phyloP scores from a whole-genome alignment of 2,888 invertebrate genomes.

The Boloria selene region DNA sequence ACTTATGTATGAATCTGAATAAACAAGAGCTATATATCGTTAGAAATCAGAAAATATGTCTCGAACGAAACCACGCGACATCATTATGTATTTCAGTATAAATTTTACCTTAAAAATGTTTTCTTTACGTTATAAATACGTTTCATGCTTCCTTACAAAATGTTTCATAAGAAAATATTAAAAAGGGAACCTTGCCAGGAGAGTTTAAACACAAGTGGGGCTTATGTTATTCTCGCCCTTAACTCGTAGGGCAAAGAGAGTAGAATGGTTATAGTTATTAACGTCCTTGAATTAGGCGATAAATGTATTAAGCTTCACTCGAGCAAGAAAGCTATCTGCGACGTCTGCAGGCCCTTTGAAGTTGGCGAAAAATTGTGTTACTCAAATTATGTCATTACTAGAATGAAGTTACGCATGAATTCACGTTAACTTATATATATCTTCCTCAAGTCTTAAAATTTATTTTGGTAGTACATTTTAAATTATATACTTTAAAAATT shows the following conservation, averaged over 20 bases:
- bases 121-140: constrained; percentile 18
- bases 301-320: constrained; percentile 25
- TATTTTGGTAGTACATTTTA: no score
- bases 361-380: constrained; percentile 28
- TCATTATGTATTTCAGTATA: neutral
- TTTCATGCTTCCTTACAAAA: constrained; percentile 24
- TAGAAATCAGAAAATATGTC: no score
- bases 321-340: constrained; percentile 26
- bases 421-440: no score
- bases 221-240: constrained; percentile 4
- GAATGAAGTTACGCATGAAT: no score
- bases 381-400: constrained; percentile 10
- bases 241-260: neutral
- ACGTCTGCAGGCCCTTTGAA: constrained; percentile 22
- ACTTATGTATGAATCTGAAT: no score
- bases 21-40: no score
- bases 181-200: constrained; percentile 28
- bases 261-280: constrained; percentile 2
- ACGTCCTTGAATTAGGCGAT: constrained; percentile 20
- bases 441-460: no score
- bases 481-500: no score
- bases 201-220: constrained; percentile 27
- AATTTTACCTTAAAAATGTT: neutral
- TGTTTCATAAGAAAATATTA: constrained; percentile 30
- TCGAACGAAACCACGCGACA: no score